Evolutionary conservation across 1,140 invertebrate species (phyloP), one percentile per base, ranked within the genome.

Genomic region (Dendroctonus ponderosae): DNA sequence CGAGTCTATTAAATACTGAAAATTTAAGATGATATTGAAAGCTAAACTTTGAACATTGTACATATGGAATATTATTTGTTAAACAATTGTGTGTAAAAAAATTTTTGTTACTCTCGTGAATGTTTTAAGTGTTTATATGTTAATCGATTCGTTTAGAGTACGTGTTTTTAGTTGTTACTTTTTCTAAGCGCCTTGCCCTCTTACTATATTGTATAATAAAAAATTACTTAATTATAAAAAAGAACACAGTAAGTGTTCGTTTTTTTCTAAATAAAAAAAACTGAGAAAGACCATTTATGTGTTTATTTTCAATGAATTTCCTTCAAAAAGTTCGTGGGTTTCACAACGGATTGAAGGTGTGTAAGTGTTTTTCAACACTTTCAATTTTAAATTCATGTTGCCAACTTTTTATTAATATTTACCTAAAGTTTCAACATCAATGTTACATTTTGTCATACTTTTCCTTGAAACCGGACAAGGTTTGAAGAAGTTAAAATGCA

Each of bases 1-100:
- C 70, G 70, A 74, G 70, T 75, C 68, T 74, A 73, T 71, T 70
- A 62, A 73, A 74, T 69, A 72, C 69, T 76, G 72, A 67, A 69
- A 71, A 70, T 62, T 69, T 66, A 72, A 52, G 41, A 57, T 65
- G 51, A 70, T 67, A 39, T 64, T 72, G 70, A 70, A 71, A 72
- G 62, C 65, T 71, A 69, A 68, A 70, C 74, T 76, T 74, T 71
- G 72, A 75, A 77, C 70, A 69, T 72, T 75, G 73, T 76, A 76
- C 66, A 76, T 75, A 76, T 68, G 70, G 73, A 72, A 71, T 63
- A 68, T 56, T 56, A 26, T 26, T 64, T 56, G 40, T 56, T 62
- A 51, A 9, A 26, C 40, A 64, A 56, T 56, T 56, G 38, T 56
- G 62, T 64, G 38, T 56, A 54, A 44, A 64, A 11, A 26, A 58